phyloP scores from a whole-genome alignment of 2,113 vertebrate genomes.

The Dasyprocta punctata region DNA sequence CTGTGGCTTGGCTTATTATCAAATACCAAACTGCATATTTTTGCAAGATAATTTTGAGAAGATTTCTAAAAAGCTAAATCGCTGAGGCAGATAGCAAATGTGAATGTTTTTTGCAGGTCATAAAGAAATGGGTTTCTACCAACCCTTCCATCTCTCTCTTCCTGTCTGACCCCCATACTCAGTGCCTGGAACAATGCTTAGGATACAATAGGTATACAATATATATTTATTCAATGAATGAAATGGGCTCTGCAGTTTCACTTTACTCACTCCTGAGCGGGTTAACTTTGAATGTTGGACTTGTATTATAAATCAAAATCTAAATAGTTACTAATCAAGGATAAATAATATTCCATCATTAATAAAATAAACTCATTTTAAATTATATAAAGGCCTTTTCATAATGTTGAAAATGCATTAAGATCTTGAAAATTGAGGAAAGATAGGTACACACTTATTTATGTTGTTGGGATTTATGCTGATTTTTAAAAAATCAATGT shows the following conservation, averaged over 20 bases:
- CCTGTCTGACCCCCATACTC: background rate
- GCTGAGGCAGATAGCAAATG: background rate
- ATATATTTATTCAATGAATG: background rate
- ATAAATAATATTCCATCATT: background rate
- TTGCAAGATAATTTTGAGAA: constrained; percentile 34
- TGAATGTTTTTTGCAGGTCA: background rate
- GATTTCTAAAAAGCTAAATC: constrained; percentile 14
- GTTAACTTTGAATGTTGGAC: constrained; percentile 2
- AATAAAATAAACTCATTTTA: constrained; percentile 51
- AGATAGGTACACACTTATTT: constrained; percentile 25
- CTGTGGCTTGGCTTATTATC: background rate
- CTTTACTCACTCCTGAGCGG: background rate
- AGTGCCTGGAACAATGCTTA: background rate
- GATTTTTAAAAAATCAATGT: background rate
- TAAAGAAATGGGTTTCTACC: background rate
- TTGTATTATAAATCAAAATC: constrained; percentile 24
- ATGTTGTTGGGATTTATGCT: background rate
- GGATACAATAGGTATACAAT: background rate
- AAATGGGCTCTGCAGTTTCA: background rate
- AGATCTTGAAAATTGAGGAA: constrained; percentile 26
- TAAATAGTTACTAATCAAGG: constrained; percentile 1
- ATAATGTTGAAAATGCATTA: constrained; percentile 32
- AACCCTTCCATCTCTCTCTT: background rate
- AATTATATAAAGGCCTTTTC: constrained; percentile 19
- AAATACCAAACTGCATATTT: background rate